Evolutionary conservation across 53 echinoderm and acorn worm genomes (phyloP), one percentile per base, ranked within the genome.

Genomic region (Temnopleurus reevesii): DNA sequence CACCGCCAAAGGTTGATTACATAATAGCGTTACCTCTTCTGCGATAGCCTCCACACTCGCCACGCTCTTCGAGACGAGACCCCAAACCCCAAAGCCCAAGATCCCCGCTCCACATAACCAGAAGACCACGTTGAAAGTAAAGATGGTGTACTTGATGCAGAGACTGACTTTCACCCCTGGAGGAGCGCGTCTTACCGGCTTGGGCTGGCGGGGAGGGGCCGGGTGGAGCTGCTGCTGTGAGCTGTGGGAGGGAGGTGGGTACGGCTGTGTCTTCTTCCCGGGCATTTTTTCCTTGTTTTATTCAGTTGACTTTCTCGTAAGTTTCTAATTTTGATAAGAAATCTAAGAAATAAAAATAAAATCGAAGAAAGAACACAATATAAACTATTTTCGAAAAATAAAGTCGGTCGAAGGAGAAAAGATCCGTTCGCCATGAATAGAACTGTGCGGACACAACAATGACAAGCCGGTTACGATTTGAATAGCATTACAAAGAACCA

Each of bases 1-100:
- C n/a, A n/a, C n/a, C n/a, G n/a, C n/a, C n/a, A n/a, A n/a, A n/a
- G n/a, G n/a, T n/a, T n/a, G n/a, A n/a, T n/a, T n/a, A n/a, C n/a
- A n/a, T 29, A 21, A 1, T 18, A 77, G 5, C 31, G 35, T 35
- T 79, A 94, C 86, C 45, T 95, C 93, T 44, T 93, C 89, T 8
- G 98, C 95, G 15, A 97, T 93, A 2, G 83, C 94, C 23, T 94
- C 92, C 28, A 97, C 91, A 51, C 89, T 94, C 60, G 55, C 89
- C 17, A 81, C 89, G 9, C 83, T 92, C 90, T 97, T 97, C 17
- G 95, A 90, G 10, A 95, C 92, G 33, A 97, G 88, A 15, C 98
- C 98, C 95, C 95, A 95, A 5, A 97, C 91, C 8, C 98, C 98
- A 44, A 97, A 97, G 0, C 91, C 95, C 35, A 97, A 76, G 35